A percentile compares a stretch with the other conserved stretches of the same genome.
phyloP scores from a whole-genome alignment of 2,888 invertebrate species.

The Temnothorax ravouxi region DNA sequence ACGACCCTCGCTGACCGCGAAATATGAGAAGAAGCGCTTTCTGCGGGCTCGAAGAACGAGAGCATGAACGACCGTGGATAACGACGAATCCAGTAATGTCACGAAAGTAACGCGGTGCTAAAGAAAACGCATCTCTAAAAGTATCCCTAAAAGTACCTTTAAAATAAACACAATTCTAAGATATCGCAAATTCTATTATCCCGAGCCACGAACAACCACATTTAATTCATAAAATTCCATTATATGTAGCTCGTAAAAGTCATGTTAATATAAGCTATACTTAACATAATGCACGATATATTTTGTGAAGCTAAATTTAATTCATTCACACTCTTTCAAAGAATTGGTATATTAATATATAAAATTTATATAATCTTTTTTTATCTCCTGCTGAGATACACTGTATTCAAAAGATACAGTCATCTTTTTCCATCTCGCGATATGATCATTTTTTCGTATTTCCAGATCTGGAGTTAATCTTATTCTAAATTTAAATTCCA shows the following conservation, averaged over 20 bases:
- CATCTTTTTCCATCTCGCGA: background rate
- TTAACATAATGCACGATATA: background rate
- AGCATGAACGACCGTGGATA: conserved; percentile 29
- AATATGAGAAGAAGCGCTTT: conserved; percentile 68
- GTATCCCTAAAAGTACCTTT: background rate
- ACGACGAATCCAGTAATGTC: conserved; percentile 7
- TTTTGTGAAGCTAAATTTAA: background rate
- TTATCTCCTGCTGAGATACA: background rate
- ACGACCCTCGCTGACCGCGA: conserved; percentile 72
- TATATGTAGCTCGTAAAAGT: background rate
- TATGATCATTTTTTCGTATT: background rate
- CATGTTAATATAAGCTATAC: background rate
- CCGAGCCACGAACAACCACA: background rate
- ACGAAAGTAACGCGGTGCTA: conserved; percentile 1
- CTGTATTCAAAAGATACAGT: background rate
- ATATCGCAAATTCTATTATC: background rate
- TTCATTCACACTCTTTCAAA: background rate
- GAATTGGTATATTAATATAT: background rate
- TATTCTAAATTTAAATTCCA: background rate
- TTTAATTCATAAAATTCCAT: background rate
- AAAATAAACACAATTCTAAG: background rate
- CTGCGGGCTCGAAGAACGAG: conserved; percentile 56
- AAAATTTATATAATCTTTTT: background rate
- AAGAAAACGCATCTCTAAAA: background rate
- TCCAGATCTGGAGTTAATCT: background rate